Evolutionary conservation across 2,797 vertebrate species (phyloP), one percentile per base, ranked within the genome.

Genomic region (Sitta carolinensis): DNA sequence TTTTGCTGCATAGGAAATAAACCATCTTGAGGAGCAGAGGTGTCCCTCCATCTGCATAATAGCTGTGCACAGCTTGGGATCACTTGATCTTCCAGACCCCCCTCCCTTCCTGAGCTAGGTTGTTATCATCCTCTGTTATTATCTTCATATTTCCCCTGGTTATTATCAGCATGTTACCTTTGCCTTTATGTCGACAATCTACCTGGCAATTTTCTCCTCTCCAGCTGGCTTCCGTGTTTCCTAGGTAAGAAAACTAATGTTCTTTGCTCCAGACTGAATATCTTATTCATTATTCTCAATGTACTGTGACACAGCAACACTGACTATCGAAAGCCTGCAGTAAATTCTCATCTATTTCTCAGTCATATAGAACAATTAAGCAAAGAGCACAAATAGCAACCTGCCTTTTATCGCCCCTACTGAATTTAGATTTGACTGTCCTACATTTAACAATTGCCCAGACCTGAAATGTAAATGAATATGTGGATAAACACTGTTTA

Each of bases 191-290:
- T 66, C 1, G 61, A 84, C 73, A 91, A 80, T 76, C 84, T 84
- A 92, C 92, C 82, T 89, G 66, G 82, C 84, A 97, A 94, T 96
- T 97, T 96, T 97, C 79, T 93, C 66, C 69, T 89, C 82, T 95
- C 92, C 92, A 91, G 89, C 82, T 96, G 93, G 38, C 48, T 95
- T 78, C 63, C 3, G 11, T 67, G 36, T 87, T 93, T 86, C 51
- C 66, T 78, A 45, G 30, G 54, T 87, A 94, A 87, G 84, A 81
- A 97, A 95, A 89, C 73, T 78, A 78, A 94, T 94, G 92, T 87
- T 94, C 89, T 91, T 81, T 7, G 2, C 79, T 85, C 66, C 43
- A 69, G 69, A 93, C 69, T 81, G 62, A 90, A 75, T 78, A 84
- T 93, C 79, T 62, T 89, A 72, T 89, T 94, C 82, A 88, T 96